Evolutionary conservation across 2,888 invertebrate genomes (phyloP).

Genomic region (Bombyx huttoni): DNA sequence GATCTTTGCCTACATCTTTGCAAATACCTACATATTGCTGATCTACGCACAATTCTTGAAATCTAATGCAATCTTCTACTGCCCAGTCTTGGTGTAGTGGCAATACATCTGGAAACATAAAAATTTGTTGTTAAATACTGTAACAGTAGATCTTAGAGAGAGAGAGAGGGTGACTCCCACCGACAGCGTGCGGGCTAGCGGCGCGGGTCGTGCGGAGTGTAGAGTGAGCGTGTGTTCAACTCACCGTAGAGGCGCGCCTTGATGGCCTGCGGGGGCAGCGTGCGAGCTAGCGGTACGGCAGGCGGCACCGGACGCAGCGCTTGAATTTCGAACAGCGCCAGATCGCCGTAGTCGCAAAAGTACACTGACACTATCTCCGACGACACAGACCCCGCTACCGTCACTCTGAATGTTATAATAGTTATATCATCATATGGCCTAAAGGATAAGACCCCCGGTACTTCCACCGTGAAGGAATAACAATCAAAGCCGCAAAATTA

Average conservation of each 20-base stretch:
- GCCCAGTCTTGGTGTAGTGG: conserved; percentile 77
- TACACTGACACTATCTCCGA: conserved; percentile 68
- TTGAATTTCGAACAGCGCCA: conserved; percentile 46
- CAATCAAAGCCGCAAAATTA: no score
- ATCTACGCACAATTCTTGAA: conserved; percentile 79
- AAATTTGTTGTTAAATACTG: neutral
- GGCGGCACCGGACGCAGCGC: conserved; percentile 46
- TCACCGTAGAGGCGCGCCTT: conserved; percentile 62
- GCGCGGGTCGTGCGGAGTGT: neutral
- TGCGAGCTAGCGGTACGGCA: conserved; percentile 42
- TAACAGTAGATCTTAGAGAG: neutral
- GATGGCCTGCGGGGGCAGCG: conserved; percentile 57
- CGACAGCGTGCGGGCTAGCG: neutral
- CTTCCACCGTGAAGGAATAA: no score
- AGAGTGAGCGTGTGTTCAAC: neutral
- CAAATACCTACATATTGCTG: conserved; percentile 80
- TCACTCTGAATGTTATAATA: conserved; percentile 40
- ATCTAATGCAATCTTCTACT: conserved; percentile 80
- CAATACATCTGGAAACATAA: conserved; percentile 49
- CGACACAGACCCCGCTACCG: conserved; percentile 59
- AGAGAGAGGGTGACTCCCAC: neutral
- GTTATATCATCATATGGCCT: neutral
- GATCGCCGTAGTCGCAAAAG: conserved; percentile 76
- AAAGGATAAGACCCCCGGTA: no score
- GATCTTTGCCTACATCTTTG: conserved; percentile 74